A percentile compares a stretch with the other conserved stretches of the same genome.
These are phyloP conservation scores for Aramus guarauna DNA, from an alignment of 2,113 vertebrate species.

Conservation along the genomic window DNA sequence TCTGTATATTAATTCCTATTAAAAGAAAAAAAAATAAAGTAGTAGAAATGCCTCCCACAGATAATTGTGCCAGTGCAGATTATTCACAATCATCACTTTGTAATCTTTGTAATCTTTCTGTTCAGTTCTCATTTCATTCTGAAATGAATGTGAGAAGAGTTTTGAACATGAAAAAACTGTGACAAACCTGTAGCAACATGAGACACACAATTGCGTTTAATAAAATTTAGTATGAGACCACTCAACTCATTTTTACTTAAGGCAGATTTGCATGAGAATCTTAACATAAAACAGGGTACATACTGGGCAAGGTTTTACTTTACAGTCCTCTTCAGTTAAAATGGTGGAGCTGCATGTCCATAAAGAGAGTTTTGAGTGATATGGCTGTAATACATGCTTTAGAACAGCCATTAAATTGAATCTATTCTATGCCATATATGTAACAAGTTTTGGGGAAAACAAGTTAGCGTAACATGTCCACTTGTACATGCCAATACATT, in stretches of 20 bases:
- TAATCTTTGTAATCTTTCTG: neutral
- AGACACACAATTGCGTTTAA: neutral
- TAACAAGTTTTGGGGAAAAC: neutral
- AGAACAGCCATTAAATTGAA: neutral
- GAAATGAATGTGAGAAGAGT: neutral
- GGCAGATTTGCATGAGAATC: neutral
- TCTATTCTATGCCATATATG: neutral
- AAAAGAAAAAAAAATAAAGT: neutral
- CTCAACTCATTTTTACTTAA: neutral
- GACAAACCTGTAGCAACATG: neutral
- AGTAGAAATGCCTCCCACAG: neutral
- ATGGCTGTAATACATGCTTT: neutral
- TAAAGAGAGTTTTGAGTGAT: neutral
- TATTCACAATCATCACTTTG: neutral
- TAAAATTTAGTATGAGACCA: neutral
- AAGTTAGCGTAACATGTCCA: fast-evolving
- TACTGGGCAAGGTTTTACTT: neutral
- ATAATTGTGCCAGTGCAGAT: neutral
- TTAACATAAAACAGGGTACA: neutral
- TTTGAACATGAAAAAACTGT: neutral
- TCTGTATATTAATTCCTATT: neutral
- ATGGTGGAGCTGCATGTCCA: neutral
- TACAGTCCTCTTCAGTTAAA: neutral
- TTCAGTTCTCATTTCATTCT: neutral
- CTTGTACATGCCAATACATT: neutral